Percentiles rank a stretch among this genome's conserved stretches.
These are phyloP conservation scores for Syngnathus typhle DNA, from an alignment of 2,113 vertebrate genomes.

Conservation along the genomic window DNA sequence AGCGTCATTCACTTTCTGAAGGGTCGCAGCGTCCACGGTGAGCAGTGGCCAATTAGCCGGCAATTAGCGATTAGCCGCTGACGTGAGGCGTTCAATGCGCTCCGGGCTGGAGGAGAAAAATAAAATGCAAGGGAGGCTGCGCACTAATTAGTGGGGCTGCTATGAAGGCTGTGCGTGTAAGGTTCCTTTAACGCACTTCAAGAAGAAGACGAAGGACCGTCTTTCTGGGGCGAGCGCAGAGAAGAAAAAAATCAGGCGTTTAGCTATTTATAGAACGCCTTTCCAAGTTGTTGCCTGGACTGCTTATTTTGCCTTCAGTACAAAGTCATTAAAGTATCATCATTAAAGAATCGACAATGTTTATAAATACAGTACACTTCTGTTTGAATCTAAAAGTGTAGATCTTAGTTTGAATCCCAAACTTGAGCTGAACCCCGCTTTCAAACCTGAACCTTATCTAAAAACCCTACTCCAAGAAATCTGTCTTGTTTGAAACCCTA, in stretches of 20 bases:
- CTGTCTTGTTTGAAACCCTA: not conserved
- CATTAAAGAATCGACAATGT: not conserved
- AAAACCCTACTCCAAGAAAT: not conserved
- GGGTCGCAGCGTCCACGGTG: slow-evolving; percentile 60
- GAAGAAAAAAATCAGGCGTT: slow-evolving; percentile 26
- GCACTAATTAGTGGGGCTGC: slow-evolving; percentile 46
- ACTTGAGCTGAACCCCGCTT: not conserved
- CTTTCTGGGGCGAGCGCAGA: slow-evolving; percentile 51
- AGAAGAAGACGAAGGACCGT: slow-evolving; percentile 25
- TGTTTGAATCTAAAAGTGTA: not conserved
- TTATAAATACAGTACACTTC: no score
- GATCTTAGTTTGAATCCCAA: not conserved
- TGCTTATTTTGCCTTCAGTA: slow-evolving; percentile 47
- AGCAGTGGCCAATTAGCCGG: slow-evolving; percentile 61
- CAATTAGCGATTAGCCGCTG: slow-evolving; percentile 55
- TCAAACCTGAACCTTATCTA: not conserved
- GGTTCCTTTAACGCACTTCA: not conserved
- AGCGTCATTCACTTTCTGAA: slow-evolving; percentile 20
- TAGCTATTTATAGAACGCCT: slow-evolving; percentile 64
- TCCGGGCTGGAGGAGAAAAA: slow-evolving; percentile 48
- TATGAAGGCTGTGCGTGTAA: slow-evolving; percentile 16
- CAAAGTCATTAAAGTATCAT: not conserved
- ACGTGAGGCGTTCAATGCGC: slow-evolving; percentile 62
- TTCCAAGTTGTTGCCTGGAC: slow-evolving; percentile 58
- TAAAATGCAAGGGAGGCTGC: slow-evolving; percentile 41